phyloP scores from a whole-genome alignment of 2,113 vertebrate genomes.

The Chaetops frenatus region DNA sequence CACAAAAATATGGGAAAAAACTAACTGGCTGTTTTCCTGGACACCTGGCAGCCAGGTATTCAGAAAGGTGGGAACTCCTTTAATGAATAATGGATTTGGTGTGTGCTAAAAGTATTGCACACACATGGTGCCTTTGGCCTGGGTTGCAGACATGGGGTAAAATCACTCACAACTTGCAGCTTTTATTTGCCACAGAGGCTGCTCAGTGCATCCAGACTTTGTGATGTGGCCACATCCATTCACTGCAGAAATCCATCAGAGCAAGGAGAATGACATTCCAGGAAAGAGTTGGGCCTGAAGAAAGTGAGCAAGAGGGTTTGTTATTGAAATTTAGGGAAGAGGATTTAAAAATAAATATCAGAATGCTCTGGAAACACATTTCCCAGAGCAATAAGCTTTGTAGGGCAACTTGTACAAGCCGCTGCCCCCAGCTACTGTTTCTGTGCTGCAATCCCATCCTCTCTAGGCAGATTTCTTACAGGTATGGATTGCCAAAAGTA shows the following conservation, averaged over 20 bases:
- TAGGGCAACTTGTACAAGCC: neutral
- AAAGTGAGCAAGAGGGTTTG: neutral
- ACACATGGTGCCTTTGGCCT: fast-evolving
- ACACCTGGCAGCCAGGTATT: neutral
- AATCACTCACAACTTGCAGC: neutral
- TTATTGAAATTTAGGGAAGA: neutral
- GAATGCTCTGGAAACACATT: neutral
- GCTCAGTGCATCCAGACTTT: neutral
- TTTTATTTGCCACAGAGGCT: neutral
- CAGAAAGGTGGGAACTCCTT: neutral
- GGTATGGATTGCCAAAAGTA: neutral
- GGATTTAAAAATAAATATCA: neutral
- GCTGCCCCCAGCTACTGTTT: neutral
- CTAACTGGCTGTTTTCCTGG: neutral
- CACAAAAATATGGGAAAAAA: neutral
- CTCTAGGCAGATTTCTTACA: neutral
- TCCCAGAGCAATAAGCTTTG: neutral
- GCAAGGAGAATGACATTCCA: neutral
- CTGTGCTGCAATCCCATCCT: neutral
- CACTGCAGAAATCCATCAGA: neutral
- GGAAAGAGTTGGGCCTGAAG: neutral
- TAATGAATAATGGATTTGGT: neutral
- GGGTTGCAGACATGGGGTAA: fast-evolving
- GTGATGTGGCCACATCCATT: neutral
- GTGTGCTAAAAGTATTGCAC: neutral